These are phyloP conservation scores for Diadromus collaris DNA, from an alignment of 2,888 invertebrate species.

Conservation along the genomic window DNA sequence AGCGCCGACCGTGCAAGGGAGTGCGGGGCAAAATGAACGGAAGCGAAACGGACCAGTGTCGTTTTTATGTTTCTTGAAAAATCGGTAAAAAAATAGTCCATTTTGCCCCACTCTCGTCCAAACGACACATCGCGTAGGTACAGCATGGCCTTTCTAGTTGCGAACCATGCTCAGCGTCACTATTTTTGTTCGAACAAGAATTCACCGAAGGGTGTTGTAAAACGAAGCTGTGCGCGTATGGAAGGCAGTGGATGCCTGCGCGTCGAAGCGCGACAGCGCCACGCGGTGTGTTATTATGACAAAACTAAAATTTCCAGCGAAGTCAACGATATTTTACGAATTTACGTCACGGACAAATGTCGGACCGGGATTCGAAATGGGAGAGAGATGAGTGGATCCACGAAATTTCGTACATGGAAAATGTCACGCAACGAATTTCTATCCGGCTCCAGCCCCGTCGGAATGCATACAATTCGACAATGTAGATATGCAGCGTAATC, in stretches of 20 bases:
- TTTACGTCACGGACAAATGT: constrained; percentile 21
- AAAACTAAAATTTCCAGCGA: constrained; percentile 1
- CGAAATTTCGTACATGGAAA: constrained; percentile 32
- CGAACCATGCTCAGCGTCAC: neutral
- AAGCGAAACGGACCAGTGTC: no score
- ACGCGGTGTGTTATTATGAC: constrained; percentile 1
- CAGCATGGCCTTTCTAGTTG: neutral
- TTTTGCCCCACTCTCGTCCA: no score
- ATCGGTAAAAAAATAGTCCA: no score
- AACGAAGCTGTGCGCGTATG: constrained; percentile 15
- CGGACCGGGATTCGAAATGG: neutral
- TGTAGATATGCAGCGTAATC: no score
- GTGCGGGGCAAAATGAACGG: no score
- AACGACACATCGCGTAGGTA: neutral
- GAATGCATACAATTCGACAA: no score
- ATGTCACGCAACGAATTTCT: constrained; percentile 38
- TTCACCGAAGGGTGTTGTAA: constrained; percentile 20
- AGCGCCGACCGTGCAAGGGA: constrained; percentile 10
- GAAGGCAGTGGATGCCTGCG: neutral
- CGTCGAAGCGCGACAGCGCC: constrained; percentile 3
- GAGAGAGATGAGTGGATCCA: neutral
- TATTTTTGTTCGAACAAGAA: constrained; percentile 43
- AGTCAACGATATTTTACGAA: constrained; percentile 36
- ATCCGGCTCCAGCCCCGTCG: neutral
- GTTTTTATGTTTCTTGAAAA: no score